Conservation (phyloP, 2,113 vertebrate genomes). For the Erythrolamprus reginae region DNA sequence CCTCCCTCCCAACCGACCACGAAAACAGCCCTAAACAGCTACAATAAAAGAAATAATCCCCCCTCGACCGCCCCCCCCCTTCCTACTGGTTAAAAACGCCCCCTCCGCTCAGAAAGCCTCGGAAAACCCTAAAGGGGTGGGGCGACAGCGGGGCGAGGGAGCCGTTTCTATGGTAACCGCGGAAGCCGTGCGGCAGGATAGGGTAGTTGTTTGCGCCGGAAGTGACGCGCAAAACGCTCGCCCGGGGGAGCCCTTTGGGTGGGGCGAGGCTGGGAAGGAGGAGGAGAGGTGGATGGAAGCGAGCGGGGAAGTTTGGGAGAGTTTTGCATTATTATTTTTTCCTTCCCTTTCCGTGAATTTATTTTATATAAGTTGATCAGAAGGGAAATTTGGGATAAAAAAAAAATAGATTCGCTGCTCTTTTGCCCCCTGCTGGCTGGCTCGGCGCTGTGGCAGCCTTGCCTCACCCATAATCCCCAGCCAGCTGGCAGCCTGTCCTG, state of each 20-base stretch:
- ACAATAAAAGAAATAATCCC: background rate
- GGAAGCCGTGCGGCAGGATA: background rate
- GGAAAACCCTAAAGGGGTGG: background rate
- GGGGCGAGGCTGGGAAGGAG: background rate
- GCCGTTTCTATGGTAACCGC: background rate
- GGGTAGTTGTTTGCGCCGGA: background rate
- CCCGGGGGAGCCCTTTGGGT: background rate
- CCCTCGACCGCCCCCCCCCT: too few species aligned
- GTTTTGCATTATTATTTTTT: background rate
- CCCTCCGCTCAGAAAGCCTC: background rate
- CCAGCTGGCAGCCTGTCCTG: background rate
- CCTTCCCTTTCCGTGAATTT: background rate
- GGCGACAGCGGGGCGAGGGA: accelerated
- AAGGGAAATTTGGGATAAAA: background rate
- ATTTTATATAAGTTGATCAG: background rate
- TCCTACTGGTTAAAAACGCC: background rate
- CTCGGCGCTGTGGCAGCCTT: background rate
- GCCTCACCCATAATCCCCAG: background rate
- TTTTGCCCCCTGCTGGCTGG: background rate
- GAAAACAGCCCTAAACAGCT: background rate
- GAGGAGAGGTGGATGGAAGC: background rate
- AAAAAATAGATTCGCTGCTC: background rate
- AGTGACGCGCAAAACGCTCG: background rate
- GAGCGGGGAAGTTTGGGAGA: background rate
- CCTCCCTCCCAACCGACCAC: background rate